phyloP scores from a whole-genome alignment of 37 sponge, comb jelly and placozoan species.

The Lycopodina hypogea region DNA sequence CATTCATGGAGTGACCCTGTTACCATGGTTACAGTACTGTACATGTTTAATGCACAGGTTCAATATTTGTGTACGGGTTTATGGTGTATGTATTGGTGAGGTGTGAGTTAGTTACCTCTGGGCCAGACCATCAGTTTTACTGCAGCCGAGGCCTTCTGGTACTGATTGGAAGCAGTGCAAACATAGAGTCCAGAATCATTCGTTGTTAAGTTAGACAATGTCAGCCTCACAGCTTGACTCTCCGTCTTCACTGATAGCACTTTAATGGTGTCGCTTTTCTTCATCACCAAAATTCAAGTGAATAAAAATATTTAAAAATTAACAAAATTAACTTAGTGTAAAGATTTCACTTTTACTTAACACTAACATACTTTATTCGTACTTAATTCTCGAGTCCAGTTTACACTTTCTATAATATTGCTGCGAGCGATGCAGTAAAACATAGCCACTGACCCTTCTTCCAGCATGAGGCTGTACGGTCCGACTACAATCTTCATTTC shows the following conservation, averaged over 20 bases:
- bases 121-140: constrained; percentile 28
- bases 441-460: constrained; percentile 10
- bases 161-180: constrained; percentile 28
- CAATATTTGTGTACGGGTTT: no score
- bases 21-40: no score
- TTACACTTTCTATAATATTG: not conserved
- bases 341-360: no score
- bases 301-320: not conserved
- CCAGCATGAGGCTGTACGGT: not conserved
- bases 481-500: constrained; percentile 17
- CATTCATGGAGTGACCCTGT: no score
- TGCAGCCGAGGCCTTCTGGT: not conserved
- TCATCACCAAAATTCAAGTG: not conserved
- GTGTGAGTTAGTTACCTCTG: no score
- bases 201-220: not conserved
- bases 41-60: no score
- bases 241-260: not conserved
- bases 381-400: constrained; percentile 22
- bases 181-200: constrained; percentile 35
- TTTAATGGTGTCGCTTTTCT: not conserved
- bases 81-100: no score
- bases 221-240: constrained; percentile 9
- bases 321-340: no score
- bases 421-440: constrained; percentile 24
- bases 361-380: not conserved